These are phyloP conservation scores for Erythrocebus patas DNA, from an alignment of 2,113 vertebrate species.

Conservation along the genomic window DNA sequence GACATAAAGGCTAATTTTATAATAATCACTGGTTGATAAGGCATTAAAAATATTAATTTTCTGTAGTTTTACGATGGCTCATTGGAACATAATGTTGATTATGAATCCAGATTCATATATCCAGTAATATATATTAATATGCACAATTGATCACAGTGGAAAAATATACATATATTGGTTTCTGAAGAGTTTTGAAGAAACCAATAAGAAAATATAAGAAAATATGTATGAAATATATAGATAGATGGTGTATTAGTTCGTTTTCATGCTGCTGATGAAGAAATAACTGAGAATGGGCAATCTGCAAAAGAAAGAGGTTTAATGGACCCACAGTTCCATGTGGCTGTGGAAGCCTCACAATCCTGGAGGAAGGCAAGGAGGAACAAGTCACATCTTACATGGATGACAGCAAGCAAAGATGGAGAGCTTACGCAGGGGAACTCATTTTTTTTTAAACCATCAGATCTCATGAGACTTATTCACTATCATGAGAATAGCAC, in stretches of 20 bases:
- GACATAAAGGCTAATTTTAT: background rate
- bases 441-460: no score
- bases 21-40: background rate
- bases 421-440: no score
- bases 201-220: background rate
- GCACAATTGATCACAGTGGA: background rate
- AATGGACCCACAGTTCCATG: no score
- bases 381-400: no score
- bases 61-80: background rate
- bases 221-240: background rate
- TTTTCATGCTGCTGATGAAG: no score
- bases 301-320: no score
- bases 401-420: no score
- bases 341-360: no score
- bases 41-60: background rate
- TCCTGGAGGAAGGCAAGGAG: no score
- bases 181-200: background rate
- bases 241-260: background rate
- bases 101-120: background rate
- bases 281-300: no score
- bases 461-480: no score
- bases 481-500: no score
- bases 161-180: background rate
- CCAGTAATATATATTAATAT: background rate
- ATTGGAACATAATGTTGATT: background rate